Evolutionary conservation across 1,140 invertebrate genomes (phyloP).

Genomic region (Heliothis virescens): DNA sequence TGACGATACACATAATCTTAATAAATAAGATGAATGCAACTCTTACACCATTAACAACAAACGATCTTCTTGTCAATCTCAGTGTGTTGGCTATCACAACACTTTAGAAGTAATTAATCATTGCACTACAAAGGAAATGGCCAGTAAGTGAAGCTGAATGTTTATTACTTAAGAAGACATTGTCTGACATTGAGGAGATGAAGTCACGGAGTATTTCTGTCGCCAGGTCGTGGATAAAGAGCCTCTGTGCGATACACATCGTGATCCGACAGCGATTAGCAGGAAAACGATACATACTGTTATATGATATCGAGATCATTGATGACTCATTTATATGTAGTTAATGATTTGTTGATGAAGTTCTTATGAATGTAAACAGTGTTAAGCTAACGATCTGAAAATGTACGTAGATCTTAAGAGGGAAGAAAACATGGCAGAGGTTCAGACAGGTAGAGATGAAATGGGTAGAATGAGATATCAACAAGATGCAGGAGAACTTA

Average conservation of each 20-base stretch:
- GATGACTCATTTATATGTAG: conserved; percentile 1
- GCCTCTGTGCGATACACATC: conserved; percentile 10
- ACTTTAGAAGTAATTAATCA: not conserved
- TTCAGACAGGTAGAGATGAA: too few species aligned
- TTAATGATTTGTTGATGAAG: conserved; percentile 6
- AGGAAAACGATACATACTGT: conserved; percentile 12
- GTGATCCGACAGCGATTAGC: conserved; percentile 24
- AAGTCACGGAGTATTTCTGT: conserved; percentile 21
- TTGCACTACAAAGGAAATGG: not conserved
- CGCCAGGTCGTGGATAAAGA: not conserved
- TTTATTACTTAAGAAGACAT: conserved; percentile 33
- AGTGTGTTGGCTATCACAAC: not conserved
- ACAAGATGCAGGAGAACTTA: too few species aligned
- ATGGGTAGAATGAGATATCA: too few species aligned
- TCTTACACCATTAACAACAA: too few species aligned
- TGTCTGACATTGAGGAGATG: conserved; percentile 36
- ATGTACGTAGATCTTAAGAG: too few species aligned
- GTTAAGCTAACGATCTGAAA: too few species aligned
- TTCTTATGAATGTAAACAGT: not conserved
- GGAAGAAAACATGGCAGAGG: too few species aligned
- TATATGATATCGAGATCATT: conserved; percentile 26
- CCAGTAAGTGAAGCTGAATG: conserved; percentile 30
- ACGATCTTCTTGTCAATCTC: too few species aligned
- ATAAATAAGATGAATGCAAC: too few species aligned
- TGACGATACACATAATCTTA: too few species aligned